Conservation (phyloP, 2,888 invertebrate genomes). For the Malthinus seriepunctatus region DNA sequence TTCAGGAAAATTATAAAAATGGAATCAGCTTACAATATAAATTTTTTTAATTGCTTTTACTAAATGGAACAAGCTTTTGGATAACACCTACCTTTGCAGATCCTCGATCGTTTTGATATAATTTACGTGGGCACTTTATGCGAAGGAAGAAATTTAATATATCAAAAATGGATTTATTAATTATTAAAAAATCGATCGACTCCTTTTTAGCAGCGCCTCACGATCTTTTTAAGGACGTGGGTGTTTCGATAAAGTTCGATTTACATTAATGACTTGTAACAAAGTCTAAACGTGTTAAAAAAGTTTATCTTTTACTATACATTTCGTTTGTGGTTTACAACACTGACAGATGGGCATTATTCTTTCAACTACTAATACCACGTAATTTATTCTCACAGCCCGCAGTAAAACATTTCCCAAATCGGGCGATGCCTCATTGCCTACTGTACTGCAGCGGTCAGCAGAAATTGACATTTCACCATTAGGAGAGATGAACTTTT, state of each 20-base stretch:
- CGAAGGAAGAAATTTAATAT: too few species aligned
- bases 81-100: too few species aligned
- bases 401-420: conserved; percentile 35
- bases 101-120: too few species aligned
- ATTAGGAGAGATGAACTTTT: conserved; percentile 25
- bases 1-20: too few species aligned
- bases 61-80: too few species aligned
- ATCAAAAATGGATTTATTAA: too few species aligned
- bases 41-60: too few species aligned
- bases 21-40: too few species aligned
- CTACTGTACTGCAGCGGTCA: conserved; percentile 33
- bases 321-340: conserved; percentile 41
- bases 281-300: conserved; percentile 12
- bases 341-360: conserved; percentile 40
- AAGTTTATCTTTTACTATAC: conserved; percentile 27
- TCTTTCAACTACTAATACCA: conserved; percentile 41
- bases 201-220: too few species aligned
- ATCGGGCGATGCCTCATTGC: conserved; percentile 31
- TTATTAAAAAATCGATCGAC: too few species aligned
- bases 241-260: neutral
- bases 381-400: conserved; percentile 40
- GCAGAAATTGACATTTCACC: conserved; percentile 31
- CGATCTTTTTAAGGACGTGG: too few species aligned
- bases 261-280: conserved; percentile 12
- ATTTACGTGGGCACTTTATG: too few species aligned